Evolutionary conservation across 2,113 vertebrate genomes (phyloP).

Genomic region (Haplotaxodon microlepis): DNA sequence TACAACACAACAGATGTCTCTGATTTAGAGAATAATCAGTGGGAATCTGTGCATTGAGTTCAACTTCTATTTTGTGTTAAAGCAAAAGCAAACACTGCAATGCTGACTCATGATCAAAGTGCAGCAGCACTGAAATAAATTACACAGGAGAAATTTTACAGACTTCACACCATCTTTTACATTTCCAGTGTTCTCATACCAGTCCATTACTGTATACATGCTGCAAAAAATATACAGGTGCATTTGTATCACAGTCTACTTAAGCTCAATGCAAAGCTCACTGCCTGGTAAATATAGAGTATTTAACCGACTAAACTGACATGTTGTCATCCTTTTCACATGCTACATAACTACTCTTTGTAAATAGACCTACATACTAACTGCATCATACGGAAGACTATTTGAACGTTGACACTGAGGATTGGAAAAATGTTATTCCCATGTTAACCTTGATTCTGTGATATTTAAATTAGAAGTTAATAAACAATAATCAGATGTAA

Average conservation of each 20-base stretch:
- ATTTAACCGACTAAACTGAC: background rate
- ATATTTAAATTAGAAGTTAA: background rate
- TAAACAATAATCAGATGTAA: background rate
- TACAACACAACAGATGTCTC: background rate
- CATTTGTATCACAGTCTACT: background rate
- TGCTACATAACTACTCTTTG: background rate
- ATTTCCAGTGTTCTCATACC: background rate
- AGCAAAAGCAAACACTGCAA: background rate
- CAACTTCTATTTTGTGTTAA: background rate
- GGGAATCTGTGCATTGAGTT: background rate
- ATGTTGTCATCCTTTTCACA: background rate
- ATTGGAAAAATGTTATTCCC: background rate
- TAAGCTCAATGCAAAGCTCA: background rate
- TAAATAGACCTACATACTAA: background rate
- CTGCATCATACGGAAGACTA: background rate
- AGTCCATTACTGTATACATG: background rate
- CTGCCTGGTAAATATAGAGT: background rate
- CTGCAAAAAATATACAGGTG: background rate
- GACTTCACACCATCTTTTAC: background rate
- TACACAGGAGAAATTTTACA: background rate
- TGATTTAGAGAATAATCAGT: background rate
- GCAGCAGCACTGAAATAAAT: background rate
- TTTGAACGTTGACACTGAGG: background rate
- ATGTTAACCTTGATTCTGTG: background rate
- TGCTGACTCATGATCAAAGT: constrained; percentile 24